Conservation (phyloP, 2,797 vertebrate genomes). For the Aldrovandia affinis region DNA sequence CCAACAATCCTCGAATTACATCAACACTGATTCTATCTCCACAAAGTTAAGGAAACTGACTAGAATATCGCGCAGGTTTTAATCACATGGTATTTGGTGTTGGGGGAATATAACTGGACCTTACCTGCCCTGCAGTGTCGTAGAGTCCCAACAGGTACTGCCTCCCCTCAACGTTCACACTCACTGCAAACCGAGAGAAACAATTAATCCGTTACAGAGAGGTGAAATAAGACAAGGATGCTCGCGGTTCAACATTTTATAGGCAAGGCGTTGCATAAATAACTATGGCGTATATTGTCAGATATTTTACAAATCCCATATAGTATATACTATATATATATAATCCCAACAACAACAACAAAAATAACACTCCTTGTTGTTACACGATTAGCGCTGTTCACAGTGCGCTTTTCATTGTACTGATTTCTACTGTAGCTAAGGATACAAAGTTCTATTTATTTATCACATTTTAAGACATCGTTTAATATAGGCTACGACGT, state of each 20-base stretch:
- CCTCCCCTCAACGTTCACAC: slow-evolving; percentile 59
- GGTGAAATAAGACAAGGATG: background rate
- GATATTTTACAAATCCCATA: background rate
- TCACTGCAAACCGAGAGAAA: slow-evolving; percentile 60
- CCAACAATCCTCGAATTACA: too few species aligned
- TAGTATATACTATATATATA: background rate
- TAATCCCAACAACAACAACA: too few species aligned
- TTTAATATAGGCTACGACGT: background rate
- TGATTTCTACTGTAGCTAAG: background rate
- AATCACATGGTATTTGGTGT: slow-evolving; percentile 58
- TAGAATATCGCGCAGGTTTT: slow-evolving; percentile 57
- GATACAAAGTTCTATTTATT: background rate
- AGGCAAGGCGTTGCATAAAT: background rate
- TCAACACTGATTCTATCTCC: background rate
- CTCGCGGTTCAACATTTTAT: background rate
- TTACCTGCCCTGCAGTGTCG: slow-evolving; percentile 40
- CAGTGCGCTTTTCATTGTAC: background rate
- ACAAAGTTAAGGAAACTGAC: slow-evolving; percentile 37
- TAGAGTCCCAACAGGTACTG: slow-evolving; percentile 54
- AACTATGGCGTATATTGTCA: background rate
- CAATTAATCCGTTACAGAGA: background rate
- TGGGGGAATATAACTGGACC: slow-evolving; percentile 39
- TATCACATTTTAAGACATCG: background rate
- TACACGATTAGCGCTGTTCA: background rate
- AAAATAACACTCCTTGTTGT: background rate